Conservation (phyloP, 2,113 vertebrate species). For the Chlorocebus sabaeus region DNA sequence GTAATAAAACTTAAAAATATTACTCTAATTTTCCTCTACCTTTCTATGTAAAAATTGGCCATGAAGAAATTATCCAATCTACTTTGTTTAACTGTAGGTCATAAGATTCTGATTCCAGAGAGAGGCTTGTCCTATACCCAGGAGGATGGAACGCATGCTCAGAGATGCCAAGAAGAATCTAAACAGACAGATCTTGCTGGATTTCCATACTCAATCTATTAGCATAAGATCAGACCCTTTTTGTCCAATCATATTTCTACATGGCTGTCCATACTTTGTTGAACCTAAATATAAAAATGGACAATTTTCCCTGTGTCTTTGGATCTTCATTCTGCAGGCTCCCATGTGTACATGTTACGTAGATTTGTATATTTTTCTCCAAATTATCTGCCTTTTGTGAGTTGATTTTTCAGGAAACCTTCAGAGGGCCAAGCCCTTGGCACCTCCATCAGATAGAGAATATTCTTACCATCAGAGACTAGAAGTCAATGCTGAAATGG, state of each 20-base stretch:
- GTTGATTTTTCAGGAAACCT: background rate
- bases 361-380: background rate
- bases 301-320: background rate
- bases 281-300: background rate
- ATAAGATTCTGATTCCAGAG: background rate
- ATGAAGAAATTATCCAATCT: background rate
- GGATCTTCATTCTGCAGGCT: background rate
- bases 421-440: background rate
- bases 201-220: background rate
- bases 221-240: background rate
- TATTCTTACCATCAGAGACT: background rate
- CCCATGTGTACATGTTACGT: background rate
- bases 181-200: background rate
- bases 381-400: background rate
- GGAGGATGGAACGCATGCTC: background rate
- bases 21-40: background rate
- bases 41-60: background rate
- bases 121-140: background rate
- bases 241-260: background rate
- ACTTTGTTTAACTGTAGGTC: background rate
- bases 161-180: background rate
- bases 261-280: background rate
- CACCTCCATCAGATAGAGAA: background rate
- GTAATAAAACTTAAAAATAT: background rate
- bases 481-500: background rate